Conservation (phyloP, 2,113 vertebrate genomes). For the Antechinus flavipes region DNA sequence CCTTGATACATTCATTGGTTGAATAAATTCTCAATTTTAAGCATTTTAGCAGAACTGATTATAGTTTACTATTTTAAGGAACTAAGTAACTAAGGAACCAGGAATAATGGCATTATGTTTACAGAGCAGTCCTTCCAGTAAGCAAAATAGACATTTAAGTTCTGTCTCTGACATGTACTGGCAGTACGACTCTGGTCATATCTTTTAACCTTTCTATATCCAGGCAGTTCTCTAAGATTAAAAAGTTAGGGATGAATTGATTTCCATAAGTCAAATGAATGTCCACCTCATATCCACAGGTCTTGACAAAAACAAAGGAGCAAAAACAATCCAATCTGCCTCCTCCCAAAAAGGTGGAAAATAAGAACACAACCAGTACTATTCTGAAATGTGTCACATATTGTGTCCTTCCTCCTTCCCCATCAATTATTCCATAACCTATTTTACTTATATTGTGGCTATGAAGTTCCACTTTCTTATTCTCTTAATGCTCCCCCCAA, state of each 20-base stretch:
- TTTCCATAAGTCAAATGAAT: not conserved
- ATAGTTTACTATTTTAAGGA: not conserved
- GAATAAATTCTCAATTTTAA: not conserved
- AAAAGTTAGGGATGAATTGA: not conserved
- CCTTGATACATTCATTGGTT: not conserved
- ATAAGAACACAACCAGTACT: not conserved
- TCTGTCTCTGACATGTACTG: not conserved
- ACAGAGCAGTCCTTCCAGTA: not conserved
- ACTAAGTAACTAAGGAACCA: not conserved
- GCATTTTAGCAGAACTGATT: not conserved
- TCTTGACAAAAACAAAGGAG: not conserved
- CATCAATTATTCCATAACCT: not conserved
- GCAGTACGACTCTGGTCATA: not conserved
- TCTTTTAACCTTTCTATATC: not conserved
- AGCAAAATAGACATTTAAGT: not conserved
- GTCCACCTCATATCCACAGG: not conserved
- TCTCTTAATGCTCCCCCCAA: not conserved
- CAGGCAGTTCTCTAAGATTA: not conserved
- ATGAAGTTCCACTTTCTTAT: not conserved
- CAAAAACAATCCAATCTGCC: not conserved
- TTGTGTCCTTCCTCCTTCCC: not conserved
- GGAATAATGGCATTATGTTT: not conserved
- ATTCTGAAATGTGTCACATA: not conserved
- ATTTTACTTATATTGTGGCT: constrained; percentile 35
- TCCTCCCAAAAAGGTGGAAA: not conserved